A percentile compares a stretch with the other conserved stretches of the same genome.
phyloP scores from a whole-genome alignment of 1,140 invertebrate species.

The Steinernema feltiae region DNA sequence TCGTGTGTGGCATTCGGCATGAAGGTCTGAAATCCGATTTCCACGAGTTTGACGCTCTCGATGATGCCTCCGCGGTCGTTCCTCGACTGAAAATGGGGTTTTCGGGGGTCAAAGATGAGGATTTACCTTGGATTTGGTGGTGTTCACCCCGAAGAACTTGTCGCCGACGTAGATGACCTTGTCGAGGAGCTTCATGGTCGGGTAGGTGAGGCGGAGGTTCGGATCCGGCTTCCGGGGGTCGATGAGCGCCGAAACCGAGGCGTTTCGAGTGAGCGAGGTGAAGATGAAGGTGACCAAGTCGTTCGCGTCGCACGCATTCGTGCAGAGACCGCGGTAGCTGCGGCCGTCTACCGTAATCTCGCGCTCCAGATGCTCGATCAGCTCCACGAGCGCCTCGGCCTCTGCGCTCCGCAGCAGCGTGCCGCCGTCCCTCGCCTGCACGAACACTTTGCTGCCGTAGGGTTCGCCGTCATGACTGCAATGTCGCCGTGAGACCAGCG shows the following conservation, averaged over 20 bases:
- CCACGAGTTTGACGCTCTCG: neutral
- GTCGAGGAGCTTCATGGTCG: neutral
- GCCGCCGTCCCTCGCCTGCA: neutral
- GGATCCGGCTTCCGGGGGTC: conserved; percentile 4
- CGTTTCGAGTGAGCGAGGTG: neutral
- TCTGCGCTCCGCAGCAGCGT: neutral
- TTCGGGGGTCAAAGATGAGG: neutral
- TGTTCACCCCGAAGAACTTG: conserved; percentile 1
- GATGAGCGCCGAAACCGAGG: neutral
- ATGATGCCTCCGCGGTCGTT: conserved; percentile 6
- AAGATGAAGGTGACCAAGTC: neutral
- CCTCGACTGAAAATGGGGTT: neutral
- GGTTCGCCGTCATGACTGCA: neutral
- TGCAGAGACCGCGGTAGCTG: neutral
- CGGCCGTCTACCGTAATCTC: neutral
- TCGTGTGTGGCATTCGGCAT: neutral
- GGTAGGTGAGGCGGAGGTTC: conserved; percentile 6
- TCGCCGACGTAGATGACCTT: conserved; percentile 1
- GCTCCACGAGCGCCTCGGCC: neutral
- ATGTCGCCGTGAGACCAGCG: too few relatives aligned
- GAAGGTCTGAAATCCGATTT: neutral
- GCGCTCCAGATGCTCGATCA: neutral
- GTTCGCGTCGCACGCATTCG: neutral
- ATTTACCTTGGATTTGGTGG: neutral
- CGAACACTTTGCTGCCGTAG: conserved; percentile 8